phyloP scores from a whole-genome alignment of 2,888 invertebrate species.

The Nomada ruficornis region DNA sequence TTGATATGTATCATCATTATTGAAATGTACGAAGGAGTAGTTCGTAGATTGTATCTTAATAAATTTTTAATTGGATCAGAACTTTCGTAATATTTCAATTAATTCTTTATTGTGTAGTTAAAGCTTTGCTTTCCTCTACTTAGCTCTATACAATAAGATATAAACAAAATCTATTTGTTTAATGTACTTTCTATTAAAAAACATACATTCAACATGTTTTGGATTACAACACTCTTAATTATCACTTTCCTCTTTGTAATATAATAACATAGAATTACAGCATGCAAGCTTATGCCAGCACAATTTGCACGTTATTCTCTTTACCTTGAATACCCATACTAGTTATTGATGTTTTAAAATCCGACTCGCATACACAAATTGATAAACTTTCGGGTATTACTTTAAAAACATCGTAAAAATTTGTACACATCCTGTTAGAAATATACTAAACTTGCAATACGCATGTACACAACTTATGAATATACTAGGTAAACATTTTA shows the following conservation, averaged over 20 bases:
- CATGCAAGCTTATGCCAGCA: constrained; percentile 27
- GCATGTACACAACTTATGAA: constrained; percentile 34
- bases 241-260: not conserved
- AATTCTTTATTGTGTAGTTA: constrained; percentile 35
- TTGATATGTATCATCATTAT: not conserved
- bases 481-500: constrained; percentile 50
- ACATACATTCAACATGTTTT: constrained; percentile 7
- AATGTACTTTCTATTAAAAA: constrained; percentile 24
- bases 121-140: constrained; percentile 20
- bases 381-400: not conserved
- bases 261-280: constrained; percentile 12
- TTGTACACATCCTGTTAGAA: constrained; percentile 43
- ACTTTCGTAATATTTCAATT: not conserved
- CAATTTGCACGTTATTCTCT: constrained; percentile 19
- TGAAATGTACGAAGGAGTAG: constrained; percentile 3
- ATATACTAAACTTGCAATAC: constrained; percentile 51
- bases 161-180: constrained; percentile 22
- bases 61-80: constrained; percentile 10
- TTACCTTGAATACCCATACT: constrained; percentile 12
- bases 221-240: not conserved
- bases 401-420: constrained; percentile 44
- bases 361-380: constrained; percentile 14
- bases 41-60: constrained; percentile 7
- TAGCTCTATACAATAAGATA: constrained; percentile 11
- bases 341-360: not conserved